Percentiles rank a stretch among this genome's conserved stretches.
Evolutionary conservation across 2,113 vertebrate genomes (phyloP).

Genomic region (Tupaia chinensis): DNA sequence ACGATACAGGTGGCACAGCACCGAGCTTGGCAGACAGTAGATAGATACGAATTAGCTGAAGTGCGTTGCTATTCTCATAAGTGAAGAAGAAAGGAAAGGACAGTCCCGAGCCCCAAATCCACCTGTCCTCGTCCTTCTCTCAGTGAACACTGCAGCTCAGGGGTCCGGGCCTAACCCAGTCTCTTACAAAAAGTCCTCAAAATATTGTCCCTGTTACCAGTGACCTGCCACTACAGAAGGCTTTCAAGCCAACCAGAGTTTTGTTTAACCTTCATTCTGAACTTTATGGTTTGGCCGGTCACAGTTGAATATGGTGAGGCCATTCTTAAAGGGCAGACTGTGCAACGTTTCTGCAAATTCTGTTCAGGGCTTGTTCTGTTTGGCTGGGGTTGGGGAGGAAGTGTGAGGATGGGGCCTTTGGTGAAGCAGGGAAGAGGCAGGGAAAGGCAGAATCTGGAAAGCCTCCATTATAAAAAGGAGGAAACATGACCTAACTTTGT

Average conservation of each 20-base stretch:
- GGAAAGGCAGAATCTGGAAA: not conserved
- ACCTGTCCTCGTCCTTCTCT: not conserved
- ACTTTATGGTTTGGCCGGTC: not conserved
- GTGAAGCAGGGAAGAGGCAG: not conserved
- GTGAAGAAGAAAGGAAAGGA: not conserved
- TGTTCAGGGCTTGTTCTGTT: not conserved
- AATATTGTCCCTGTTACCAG: not conserved
- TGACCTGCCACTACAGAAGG: not conserved
- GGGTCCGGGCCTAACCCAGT: not conserved
- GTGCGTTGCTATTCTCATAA: not conserved
- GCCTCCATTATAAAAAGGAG: not conserved
- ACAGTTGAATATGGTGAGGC: not conserved
- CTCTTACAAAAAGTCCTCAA: not conserved
- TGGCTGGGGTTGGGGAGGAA: not conserved
- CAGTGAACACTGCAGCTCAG: not conserved
- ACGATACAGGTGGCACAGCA: not conserved
- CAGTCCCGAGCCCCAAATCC: not conserved
- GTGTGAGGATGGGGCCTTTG: not conserved
- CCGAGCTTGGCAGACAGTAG: not conserved
- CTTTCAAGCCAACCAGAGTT: not conserved
- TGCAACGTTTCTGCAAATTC: not conserved
- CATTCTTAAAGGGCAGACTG: not conserved
- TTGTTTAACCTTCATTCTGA: not conserved
- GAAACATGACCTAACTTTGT: constrained; percentile 64
- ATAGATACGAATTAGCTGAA: not conserved